phyloP scores from a whole-genome alignment of 2,797 vertebrate species.

The Hippoglossus hippoglossus region DNA sequence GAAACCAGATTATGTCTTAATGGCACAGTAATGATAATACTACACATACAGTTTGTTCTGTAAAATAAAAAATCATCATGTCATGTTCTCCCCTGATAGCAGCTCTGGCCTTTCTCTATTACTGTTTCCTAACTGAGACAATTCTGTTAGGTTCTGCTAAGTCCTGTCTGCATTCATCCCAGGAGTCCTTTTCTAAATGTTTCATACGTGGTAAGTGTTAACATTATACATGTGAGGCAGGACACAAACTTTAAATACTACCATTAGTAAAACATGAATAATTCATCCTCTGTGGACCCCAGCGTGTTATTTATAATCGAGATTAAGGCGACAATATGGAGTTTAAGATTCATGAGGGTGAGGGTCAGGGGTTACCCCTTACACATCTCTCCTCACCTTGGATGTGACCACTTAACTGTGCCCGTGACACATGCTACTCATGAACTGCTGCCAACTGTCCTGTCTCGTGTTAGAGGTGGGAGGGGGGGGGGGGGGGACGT shows the following conservation, averaged over 20 bases:
- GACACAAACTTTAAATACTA: constrained; percentile 54
- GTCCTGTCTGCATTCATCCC: constrained; percentile 18
- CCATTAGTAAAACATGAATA: constrained; percentile 63
- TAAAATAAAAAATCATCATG: neutral
- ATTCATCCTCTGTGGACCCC: constrained; percentile 46
- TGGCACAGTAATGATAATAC: neutral
- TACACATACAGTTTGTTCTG: neutral
- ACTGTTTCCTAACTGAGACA: neutral
- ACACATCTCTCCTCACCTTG: constrained; percentile 30
- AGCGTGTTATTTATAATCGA: constrained; percentile 60
- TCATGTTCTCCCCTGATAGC: constrained; percentile 1
- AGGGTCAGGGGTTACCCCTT: constrained; percentile 35
- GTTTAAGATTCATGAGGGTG: constrained; percentile 67
- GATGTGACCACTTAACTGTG: constrained; percentile 43
- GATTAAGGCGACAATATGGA: constrained; percentile 44
- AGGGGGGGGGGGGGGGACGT: constrained; percentile 41
- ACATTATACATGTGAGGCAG: constrained; percentile 40
- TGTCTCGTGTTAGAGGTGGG: constrained; percentile 26
- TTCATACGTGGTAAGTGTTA: constrained; percentile 44
- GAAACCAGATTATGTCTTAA: neutral
- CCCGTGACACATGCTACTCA: constrained; percentile 29
- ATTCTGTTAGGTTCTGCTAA: constrained; percentile 7
- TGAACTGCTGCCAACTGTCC: constrained; percentile 24
- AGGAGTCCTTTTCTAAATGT: constrained; percentile 18
- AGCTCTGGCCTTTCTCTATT: constrained; percentile 7